Conservation (phyloP, 2,113 vertebrate species). For the Triplophysa tibetana region DNA sequence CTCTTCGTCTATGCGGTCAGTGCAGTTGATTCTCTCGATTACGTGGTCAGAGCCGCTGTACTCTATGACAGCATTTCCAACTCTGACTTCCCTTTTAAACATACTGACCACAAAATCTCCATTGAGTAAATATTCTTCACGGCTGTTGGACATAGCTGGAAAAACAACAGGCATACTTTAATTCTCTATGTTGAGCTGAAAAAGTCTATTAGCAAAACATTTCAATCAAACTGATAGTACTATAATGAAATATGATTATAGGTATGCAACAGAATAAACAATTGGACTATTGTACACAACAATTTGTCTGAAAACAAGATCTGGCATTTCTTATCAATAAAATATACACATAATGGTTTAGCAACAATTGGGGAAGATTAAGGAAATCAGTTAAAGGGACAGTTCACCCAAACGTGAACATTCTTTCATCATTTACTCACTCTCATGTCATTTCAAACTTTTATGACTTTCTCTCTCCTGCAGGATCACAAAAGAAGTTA, state of each 20-base stretch:
- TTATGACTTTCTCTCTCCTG: too few species aligned
- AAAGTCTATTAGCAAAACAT: neutral
- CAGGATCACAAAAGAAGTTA: too few species aligned
- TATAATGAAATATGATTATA: neutral
- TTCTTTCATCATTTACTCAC: too few species aligned
- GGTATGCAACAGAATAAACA: neutral
- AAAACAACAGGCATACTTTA: slow-evolving; percentile 8
- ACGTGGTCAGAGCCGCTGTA: slow-evolving; percentile 93
- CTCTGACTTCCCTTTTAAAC: slow-evolving; percentile 98
- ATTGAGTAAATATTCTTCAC: slow-evolving; percentile 94
- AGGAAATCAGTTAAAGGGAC: slow-evolving; percentile 50
- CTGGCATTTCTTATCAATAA: slow-evolving; percentile 50
- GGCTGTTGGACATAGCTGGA: slow-evolving; percentile 89
- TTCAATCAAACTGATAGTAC: neutral
- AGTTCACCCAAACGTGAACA: too few species aligned
- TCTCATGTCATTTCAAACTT: too few species aligned
- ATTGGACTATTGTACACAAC: neutral
- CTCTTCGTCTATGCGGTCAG: slow-evolving; percentile 92
- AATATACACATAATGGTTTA: slow-evolving; percentile 61
- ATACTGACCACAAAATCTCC: slow-evolving; percentile 98
- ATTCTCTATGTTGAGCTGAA: neutral
- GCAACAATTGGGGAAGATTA: slow-evolving; percentile 52
- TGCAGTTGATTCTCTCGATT: slow-evolving; percentile 94
- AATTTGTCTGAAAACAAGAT: neutral
- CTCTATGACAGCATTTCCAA: slow-evolving; percentile 90